phyloP scores from a whole-genome alignment of 2,888 invertebrate genomes.

The Torymus auratus region DNA sequence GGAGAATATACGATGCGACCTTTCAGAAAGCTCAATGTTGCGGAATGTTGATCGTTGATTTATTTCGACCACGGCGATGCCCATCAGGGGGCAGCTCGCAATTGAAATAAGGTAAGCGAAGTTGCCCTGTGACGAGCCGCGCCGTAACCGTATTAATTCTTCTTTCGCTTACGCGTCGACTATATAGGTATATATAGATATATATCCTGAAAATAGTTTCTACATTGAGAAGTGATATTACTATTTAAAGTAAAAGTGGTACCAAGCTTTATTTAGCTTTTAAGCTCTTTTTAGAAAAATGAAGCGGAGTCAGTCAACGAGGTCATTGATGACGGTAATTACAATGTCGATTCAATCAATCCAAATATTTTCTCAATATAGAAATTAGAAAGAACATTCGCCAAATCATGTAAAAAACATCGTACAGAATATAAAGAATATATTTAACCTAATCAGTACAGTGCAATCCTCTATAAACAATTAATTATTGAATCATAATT shows the following conservation, averaged over 20 bases:
- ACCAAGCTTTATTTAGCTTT: not conserved
- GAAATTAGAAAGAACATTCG: not conserved
- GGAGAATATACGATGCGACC: not conserved
- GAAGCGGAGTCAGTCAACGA: too few species aligned
- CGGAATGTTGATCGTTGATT: constrained; percentile 32
- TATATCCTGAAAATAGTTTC: constrained; percentile 3
- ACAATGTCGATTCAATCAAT: too few species aligned
- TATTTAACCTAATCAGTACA: constrained; percentile 6
- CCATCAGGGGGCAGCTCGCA: constrained; percentile 60
- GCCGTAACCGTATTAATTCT: constrained; percentile 51
- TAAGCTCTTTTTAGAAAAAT: too few species aligned
- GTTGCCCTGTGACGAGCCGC: constrained; percentile 59
- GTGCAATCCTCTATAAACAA: constrained; percentile 13
- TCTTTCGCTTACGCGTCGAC: not conserved
- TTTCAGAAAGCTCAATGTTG: constrained; percentile 1
- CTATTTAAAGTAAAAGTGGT: too few species aligned
- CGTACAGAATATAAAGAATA: constrained; percentile 8
- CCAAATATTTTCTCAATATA: not conserved
- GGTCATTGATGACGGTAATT: too few species aligned
- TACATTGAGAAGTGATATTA: constrained; percentile 15
- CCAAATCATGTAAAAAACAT: too few species aligned
- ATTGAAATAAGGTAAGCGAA: constrained; percentile 51
- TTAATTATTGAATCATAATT: constrained; percentile 10
- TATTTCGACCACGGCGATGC: constrained; percentile 52
- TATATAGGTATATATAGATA: too few species aligned